These are phyloP conservation scores for Leucopternis melanops DNA, from an alignment of 2,113 vertebrate genomes.

Conservation along the genomic window DNA sequence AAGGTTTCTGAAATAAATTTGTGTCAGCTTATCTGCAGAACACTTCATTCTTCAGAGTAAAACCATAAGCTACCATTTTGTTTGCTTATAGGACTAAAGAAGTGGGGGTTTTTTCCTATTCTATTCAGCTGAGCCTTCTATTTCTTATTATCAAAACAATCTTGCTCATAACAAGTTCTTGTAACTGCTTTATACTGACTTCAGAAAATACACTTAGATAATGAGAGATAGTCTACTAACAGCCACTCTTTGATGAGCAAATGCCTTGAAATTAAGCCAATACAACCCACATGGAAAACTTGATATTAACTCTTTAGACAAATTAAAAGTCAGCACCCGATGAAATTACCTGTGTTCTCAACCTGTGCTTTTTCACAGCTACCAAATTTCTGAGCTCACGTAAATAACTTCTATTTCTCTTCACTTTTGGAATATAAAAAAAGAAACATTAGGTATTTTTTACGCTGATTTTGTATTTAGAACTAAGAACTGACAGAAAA, in stretches of 20 bases:
- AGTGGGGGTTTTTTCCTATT: rapidly evolving
- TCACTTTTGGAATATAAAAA: neutral
- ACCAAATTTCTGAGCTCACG: neutral
- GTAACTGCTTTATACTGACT: neutral
- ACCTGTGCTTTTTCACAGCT: neutral
- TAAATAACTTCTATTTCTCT: neutral
- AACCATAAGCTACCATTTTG: neutral
- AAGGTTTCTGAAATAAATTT: neutral
- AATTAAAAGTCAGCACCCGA: neutral
- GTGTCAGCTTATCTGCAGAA: neutral
- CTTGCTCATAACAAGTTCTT: neutral
- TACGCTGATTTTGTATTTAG: neutral
- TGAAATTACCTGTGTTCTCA: neutral
- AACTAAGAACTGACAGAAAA: neutral
- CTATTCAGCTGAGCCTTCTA: neutral
- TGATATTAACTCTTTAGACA: neutral
- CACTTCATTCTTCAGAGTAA: neutral
- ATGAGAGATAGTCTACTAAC: neutral
- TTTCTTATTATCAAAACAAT: neutral
- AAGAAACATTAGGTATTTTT: neutral
- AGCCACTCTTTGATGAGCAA: neutral
- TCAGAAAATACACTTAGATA: neutral
- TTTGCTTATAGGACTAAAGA: neutral
- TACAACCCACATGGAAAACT: neutral
- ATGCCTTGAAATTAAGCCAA: neutral